Base-by-base conservation (phyloP, 2,113 vertebrate species). In the Elachura formosa region DNA sequence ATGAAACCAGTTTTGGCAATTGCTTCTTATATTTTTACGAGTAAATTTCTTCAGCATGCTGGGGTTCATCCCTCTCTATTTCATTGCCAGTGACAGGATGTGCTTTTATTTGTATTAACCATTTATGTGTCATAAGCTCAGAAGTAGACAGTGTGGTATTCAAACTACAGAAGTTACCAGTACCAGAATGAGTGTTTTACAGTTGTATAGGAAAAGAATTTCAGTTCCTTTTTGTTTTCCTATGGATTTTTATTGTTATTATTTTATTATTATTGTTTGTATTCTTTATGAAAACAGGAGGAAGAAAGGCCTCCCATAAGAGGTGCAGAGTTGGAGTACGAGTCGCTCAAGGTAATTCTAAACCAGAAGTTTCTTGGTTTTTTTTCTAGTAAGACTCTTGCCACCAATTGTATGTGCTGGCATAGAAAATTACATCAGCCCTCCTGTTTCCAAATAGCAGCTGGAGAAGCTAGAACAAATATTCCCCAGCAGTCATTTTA, bases 271-370 rank as follows among this genome's bases (percentile, higher is more conserved):
- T n/a, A n/a, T 89, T 84, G 29, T 87, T 41, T 96, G 34, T 90
- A 9, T 96, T 87, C 72, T 80, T 94, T 80, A 54, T n/a, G n/a
- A n/a, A n/a, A n/a, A 51, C 64, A 99, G 99, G 99, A 99, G 86
- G 98, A 99, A 86, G 98, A 99, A 96, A 98, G 98, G 76, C 98
- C 98, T 95, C 99, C 98, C 83, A 98, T 98, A 49, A 98, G 99
- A 90, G 98, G 99, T 51, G 99, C 99, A 33, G 99, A 99, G 90
- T 96, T 99, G 96, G 99, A 99, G 94, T 99, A 99, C 34, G 99
- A 99, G 85, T 99, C 99, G 0, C 99, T 99, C 69, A 99, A 99
- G 98, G 99, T 99, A 98, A 98, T 93, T 41, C 59, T 72, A 29
- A 49, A 89, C 22, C 12, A 10, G 52, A 74, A 11, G 12, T 88